A percentile compares a stretch with the other conserved stretches of the same genome.
Evolutionary conservation across 2,113 vertebrate genomes (phyloP).

Genomic region (Synchiropus splendidus): DNA sequence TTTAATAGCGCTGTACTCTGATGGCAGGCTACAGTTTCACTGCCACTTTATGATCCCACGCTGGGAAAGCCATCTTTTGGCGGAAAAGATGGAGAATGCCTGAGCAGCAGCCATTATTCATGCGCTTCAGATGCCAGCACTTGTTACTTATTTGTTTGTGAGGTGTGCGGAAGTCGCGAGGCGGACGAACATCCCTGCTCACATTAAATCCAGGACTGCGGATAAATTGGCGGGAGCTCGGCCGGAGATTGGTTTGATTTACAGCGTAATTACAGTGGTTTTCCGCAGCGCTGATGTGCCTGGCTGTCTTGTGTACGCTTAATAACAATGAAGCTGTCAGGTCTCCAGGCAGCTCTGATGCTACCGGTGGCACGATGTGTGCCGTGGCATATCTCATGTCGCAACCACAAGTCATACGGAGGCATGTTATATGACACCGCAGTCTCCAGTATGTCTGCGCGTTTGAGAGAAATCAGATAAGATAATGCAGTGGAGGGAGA

Average conservation of each 20-base stretch:
- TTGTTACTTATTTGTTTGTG: conserved; percentile 19
- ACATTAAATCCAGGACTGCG: conserved; percentile 47
- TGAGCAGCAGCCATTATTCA: conserved; percentile 21
- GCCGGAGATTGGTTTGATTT: conserved; percentile 56
- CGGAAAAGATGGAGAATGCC: conserved; percentile 28
- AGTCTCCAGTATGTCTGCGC: conserved; percentile 60
- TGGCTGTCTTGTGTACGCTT: conserved; percentile 31
- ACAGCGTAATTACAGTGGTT: conserved; percentile 48
- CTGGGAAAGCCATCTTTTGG: conserved; percentile 41
- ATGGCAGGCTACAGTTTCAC: conserved; percentile 45
- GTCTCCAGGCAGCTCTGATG: conserved; percentile 50
- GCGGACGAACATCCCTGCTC: conserved; percentile 32
- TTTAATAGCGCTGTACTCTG: conserved; percentile 45
- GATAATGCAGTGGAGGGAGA: conserved; percentile 55
- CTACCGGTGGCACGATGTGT: conserved; percentile 51
- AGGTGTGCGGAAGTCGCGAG: conserved; percentile 40
- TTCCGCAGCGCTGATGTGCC: conserved; percentile 41
- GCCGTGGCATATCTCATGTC: conserved; percentile 59
- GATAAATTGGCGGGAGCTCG: conserved; percentile 47
- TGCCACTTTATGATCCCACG: conserved; percentile 37
- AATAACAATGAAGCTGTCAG: conserved; percentile 55
- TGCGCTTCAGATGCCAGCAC: conserved; percentile 4
- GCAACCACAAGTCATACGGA: conserved; percentile 62
- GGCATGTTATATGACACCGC: conserved; percentile 63
- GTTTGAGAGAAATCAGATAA: conserved; percentile 61